Evolutionary conservation across 2,888 invertebrate species (phyloP).

Genomic region (Mythimna lalbum): DNA sequence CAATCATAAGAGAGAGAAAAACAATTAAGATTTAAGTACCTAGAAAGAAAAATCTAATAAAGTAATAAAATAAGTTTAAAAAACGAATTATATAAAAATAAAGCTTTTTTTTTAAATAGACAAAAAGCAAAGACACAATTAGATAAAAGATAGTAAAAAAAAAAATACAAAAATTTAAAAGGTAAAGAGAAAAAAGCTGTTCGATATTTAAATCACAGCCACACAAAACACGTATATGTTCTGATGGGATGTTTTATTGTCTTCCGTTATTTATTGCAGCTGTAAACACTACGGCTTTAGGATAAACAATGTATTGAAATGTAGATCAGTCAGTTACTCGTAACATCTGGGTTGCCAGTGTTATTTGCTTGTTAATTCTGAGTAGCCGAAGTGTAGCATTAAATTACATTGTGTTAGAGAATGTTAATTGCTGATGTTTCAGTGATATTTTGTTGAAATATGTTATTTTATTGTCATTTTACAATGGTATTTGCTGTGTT

Average conservation of each 20-base stretch:
- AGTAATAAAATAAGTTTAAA: neutral
- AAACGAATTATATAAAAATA: too few species aligned
- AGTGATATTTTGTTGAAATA: neutral
- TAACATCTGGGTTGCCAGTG: constrained; percentile 45
- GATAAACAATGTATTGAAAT: constrained; percentile 52
- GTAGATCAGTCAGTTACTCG: constrained; percentile 37
- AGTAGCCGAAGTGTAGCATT: constrained; percentile 17
- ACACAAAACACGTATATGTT: constrained; percentile 38
- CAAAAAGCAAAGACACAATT: constrained; percentile 1
- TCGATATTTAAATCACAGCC: constrained; percentile 33
- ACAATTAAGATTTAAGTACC: neutral
- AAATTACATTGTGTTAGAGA: constrained; percentile 33
- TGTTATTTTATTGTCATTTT: neutral
- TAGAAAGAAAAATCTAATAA: neutral
- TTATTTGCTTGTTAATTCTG: constrained; percentile 37
- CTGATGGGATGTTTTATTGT: constrained; percentile 57
- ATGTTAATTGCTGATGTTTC: neutral
- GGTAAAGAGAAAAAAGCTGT: constrained; percentile 13
- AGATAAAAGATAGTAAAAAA: neutral
- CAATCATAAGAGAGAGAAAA: neutral
- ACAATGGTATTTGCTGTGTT: neutral
- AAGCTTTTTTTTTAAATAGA: neutral
- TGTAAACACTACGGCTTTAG: constrained; percentile 51
- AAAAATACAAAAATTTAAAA: neutral
- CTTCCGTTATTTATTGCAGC: constrained; percentile 55